Evolutionary conservation across 2,113 vertebrate genomes (phyloP).

Genomic region (Eurypyga helias): DNA sequence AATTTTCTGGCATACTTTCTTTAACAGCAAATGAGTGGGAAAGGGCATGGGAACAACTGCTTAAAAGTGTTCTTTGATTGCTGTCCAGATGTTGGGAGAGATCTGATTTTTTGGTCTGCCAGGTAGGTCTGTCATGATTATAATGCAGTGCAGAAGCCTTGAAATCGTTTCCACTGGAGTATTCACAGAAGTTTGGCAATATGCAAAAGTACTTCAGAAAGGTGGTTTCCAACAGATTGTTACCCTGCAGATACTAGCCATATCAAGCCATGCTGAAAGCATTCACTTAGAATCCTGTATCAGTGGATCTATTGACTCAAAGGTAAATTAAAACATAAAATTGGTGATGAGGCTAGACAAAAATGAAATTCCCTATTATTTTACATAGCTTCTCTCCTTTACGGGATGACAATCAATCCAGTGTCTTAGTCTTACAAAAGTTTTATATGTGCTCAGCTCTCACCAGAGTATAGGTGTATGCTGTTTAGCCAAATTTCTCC

Average conservation of each 20-base stretch:
- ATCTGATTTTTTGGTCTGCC: conserved; percentile 2
- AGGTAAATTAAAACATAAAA: neutral
- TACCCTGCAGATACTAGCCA: neutral
- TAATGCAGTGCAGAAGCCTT: neutral
- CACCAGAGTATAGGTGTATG: neutral
- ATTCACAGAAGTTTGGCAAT: neutral
- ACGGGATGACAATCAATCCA: neutral
- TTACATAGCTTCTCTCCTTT: neutral
- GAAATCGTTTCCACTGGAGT: neutral
- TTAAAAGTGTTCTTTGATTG: conserved; percentile 35
- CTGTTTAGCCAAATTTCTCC: neutral
- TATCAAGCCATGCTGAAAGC: neutral
- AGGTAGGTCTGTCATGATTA: conserved; percentile 10
- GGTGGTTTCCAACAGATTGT: neutral
- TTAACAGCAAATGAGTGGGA: neutral
- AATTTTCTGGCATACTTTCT: conserved; percentile 14
- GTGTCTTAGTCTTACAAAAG: neutral
- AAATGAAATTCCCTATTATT: neutral
- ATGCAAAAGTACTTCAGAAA: neutral
- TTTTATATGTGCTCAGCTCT: neutral
- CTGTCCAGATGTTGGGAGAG: conserved; percentile 31
- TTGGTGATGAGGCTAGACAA: neutral
- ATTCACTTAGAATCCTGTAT: neutral
- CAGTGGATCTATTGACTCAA: neutral
- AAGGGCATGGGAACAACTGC: conserved; percentile 33